phyloP scores from a whole-genome alignment of 2,797 vertebrate genomes.

The Gephyroberyx darwinii region DNA sequence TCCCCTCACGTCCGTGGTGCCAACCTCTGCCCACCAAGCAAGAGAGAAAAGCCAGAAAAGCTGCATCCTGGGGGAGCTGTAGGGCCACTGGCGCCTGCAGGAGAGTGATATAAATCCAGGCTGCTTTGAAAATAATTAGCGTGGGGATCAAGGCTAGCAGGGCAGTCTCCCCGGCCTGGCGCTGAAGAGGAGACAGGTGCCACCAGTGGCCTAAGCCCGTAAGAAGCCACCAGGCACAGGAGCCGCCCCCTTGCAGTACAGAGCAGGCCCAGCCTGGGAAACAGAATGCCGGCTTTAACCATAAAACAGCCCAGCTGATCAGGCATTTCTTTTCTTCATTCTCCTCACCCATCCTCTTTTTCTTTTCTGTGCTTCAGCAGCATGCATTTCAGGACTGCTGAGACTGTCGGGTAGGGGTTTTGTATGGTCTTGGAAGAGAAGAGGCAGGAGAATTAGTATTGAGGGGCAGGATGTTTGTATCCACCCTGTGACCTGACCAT shows the following conservation, averaged over 20 bases:
- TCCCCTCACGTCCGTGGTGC: slow-evolving; percentile 54
- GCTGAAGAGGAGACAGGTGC: slow-evolving; percentile 84
- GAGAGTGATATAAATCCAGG: slow-evolving; percentile 78
- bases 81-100: slow-evolving; percentile 76
- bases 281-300: slow-evolving; percentile 65
- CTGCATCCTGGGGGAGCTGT: slow-evolving; percentile 68
- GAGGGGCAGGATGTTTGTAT: slow-evolving; percentile 61
- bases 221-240: slow-evolving; percentile 52
- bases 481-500: slow-evolving; percentile 57
- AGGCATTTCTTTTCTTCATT: slow-evolving; percentile 28
- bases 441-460: slow-evolving; percentile 40
- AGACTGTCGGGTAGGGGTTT: slow-evolving; percentile 49
- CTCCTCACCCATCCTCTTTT: slow-evolving; percentile 17
- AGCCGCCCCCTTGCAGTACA: slow-evolving; percentile 69
- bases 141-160: slow-evolving; percentile 78
- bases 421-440: slow-evolving; percentile 44
- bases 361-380: slow-evolving; percentile 37
- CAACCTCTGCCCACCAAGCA: slow-evolving; percentile 56
- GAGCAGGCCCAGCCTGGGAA: slow-evolving; percentile 58
- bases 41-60: slow-evolving; percentile 67
- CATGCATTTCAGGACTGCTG: slow-evolving; percentile 43
- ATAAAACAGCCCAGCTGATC: slow-evolving; percentile 59
- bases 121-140: slow-evolving; percentile 84
- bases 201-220: slow-evolving; percentile 74
- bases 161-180: slow-evolving; percentile 77